A percentile compares a stretch with the other conserved stretches of the same genome.
Evolutionary conservation across 64 coral and sea anemone species (phyloP).

Genomic region (Stylophora pistillata): DNA sequence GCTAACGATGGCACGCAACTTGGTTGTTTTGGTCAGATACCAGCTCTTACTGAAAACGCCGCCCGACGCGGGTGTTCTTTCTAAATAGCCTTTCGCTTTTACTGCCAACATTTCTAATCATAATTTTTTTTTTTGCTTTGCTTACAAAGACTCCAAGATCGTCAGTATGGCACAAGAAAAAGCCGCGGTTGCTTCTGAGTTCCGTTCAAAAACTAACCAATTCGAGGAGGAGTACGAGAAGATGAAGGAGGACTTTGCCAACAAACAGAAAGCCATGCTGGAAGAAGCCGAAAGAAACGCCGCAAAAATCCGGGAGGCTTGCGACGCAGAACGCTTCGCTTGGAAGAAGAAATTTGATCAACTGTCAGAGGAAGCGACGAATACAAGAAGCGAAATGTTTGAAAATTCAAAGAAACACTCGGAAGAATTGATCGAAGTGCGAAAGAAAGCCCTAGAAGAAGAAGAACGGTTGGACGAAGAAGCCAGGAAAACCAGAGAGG

Average conservation of each 20-base stretch:
- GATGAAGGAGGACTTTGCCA: constrained; percentile 25
- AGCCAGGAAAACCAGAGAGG: constrained; percentile 19
- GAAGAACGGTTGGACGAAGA: constrained; percentile 38
- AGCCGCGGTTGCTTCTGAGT: background rate
- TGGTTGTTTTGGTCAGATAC: no score
- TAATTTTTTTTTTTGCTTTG: background rate
- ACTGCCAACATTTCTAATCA: background rate
- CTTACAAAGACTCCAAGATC: constrained; percentile 10
- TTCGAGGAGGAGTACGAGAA: constrained; percentile 49
- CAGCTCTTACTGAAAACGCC: no score
- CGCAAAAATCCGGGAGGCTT: constrained; percentile 29
- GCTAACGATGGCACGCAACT: no score
- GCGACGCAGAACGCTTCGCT: constrained; percentile 4
- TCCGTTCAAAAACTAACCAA: constrained; percentile 14
- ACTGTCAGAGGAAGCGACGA: constrained; percentile 38
- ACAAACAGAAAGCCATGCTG: constrained; percentile 57
- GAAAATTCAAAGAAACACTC: constrained; percentile 59
- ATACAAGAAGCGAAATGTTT: constrained; percentile 61
- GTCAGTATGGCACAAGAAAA: constrained; percentile 14
- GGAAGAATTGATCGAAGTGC: constrained; percentile 58
- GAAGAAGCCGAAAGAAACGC: constrained; percentile 49
- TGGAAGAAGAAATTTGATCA: constrained; percentile 70
- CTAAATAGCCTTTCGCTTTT: no score
- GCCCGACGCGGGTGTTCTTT: no score
- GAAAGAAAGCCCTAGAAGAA: constrained; percentile 21